Base-by-base conservation (phyloP, 2,113 vertebrate species). In the Bufo bufo region DNA sequence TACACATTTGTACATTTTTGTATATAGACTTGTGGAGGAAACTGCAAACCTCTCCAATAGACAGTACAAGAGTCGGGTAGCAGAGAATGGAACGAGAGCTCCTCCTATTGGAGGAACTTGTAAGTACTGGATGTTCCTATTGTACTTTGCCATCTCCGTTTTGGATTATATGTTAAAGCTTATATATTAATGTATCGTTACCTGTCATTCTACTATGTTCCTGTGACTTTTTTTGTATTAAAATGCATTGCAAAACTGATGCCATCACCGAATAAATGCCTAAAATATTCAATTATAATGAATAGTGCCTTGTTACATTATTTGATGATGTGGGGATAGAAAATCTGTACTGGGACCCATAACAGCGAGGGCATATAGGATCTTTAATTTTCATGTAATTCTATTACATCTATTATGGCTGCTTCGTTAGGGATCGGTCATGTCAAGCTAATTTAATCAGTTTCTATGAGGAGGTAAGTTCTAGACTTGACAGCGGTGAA, bases 101-200 rank as follows among this genome's bases (percentile, higher is more conserved):
- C 78, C 87, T 87, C 86, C 86, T 87, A 75, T 82, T 49, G 86
- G 86, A 75, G 79, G 86, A 49, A 63, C 54, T 49, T 87, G 78
- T 85, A 75, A 85, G 50, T 71, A 82, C 20, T n/a, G 23, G 54
- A 20, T 63, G 79, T 63, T 45, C 59, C 86, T 71, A 63, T 63
- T 87, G 86, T 87, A 49, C 56, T 74, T 81, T 43, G 78, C 78
- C 13, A 61, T 72, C 58, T 14, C 52, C 58, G 49, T 75, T 87
- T 87, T 63, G n/a, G 69, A 74, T 87, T 87, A 12, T 87, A 72
- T 59, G 86, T 88, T 58, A 65, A 56, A 66, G 71, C 72, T 88
- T 84, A 72, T 56, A 45, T 87, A 81, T 87, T 82, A 77, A 10
- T 84, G 87, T 88, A 84, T 77, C 78, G 72, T 84, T 77, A 23